Base-by-base conservation (phyloP, 2,888 invertebrate genomes). In the Drosophila dives region DNA sequence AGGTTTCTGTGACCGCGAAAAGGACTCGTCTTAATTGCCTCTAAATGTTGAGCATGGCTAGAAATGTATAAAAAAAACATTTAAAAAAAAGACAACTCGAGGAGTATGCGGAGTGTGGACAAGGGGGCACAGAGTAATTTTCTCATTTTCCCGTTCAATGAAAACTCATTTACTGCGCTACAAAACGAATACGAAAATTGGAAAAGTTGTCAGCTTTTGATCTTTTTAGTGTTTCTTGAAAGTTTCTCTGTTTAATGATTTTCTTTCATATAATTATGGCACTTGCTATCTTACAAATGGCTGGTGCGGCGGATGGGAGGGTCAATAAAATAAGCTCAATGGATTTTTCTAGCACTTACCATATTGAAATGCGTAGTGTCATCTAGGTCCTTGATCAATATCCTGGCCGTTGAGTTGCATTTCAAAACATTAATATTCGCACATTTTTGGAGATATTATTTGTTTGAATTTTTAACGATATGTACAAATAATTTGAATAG, bases 91-190 rank as follows among this genome's bases (percentile, higher is more conserved):
- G 8, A 42, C 17, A 51, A 34, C 48, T 56, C 38, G 20, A 33
- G 26, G 7, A 1, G 10, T 12, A 71, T 55, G 59, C 58, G 64
- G 45, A 63, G 38, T 23, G 66, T 10, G 8, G 0, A n/a, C 45
- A 23, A 15, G 12, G 4, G 15, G 12, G 12, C 26, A n/a, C 23
- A 29, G 62, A 65, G 63, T 80, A 81, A 90, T 86, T 88, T 90
- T 81, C 86, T 86, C 81, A 86, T 86, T 86, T 86, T 86, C 86
- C 83, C 89, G 86, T 83, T 86, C 90, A 86, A 77, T 86, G 86
- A 88, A 85, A 90, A 77, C 76, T 88, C 76, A 77, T 71, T 85
- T 67, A 67, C 53, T 62, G 64, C 49, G 56, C 53, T 38, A 26
- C 29, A 55, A 66, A 70, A 55, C 42, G 59, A 66, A 65, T 58